These are phyloP conservation scores for Apogon talboti DNA, from an alignment of 2,797 vertebrate genomes.

Conservation along the genomic window DNA sequence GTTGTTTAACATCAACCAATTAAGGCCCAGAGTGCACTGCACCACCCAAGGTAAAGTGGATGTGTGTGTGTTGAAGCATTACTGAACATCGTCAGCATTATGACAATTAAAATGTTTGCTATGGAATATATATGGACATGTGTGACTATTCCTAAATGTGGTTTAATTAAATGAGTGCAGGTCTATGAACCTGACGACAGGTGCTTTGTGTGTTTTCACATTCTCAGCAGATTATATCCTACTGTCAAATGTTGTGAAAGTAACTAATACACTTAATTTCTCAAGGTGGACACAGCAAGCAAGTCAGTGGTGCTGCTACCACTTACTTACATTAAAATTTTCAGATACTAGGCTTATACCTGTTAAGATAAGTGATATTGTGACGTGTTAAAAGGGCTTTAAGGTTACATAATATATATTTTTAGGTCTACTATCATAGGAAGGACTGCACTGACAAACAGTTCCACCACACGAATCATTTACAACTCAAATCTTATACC, in stretches of 20 bases:
- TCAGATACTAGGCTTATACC: conserved; percentile 72
- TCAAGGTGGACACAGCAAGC: conserved; percentile 26
- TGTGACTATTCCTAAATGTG: conserved; percentile 39
- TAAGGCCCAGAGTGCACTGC: conserved; percentile 23
- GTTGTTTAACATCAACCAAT: conserved; percentile 42
- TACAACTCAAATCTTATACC: too few relatives aligned
- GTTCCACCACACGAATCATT: too few relatives aligned
- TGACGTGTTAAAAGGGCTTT: conserved; percentile 66
- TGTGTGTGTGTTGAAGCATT: conserved; percentile 4
- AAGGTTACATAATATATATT: conserved; percentile 3
- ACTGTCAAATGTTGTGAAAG: conserved; percentile 67
- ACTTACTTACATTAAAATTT: conserved; percentile 75
- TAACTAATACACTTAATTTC: conserved; percentile 58
- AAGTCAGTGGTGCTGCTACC: conserved; percentile 62
- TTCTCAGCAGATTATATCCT: conserved; percentile 31
- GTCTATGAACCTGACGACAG: conserved; percentile 57
- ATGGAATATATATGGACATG: neutral
- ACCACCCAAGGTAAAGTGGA: conserved; percentile 22
- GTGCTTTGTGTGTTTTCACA: conserved; percentile 56
- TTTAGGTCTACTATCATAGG: too few relatives aligned
- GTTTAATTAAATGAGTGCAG: conserved; percentile 18
- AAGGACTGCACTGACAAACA: too few relatives aligned
- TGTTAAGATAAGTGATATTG: conserved; percentile 57
- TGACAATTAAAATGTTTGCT: conserved; percentile 26
- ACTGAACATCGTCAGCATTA: neutral